Conservation (phyloP, 2,113 vertebrate species). For the Cottus gobio region DNA sequence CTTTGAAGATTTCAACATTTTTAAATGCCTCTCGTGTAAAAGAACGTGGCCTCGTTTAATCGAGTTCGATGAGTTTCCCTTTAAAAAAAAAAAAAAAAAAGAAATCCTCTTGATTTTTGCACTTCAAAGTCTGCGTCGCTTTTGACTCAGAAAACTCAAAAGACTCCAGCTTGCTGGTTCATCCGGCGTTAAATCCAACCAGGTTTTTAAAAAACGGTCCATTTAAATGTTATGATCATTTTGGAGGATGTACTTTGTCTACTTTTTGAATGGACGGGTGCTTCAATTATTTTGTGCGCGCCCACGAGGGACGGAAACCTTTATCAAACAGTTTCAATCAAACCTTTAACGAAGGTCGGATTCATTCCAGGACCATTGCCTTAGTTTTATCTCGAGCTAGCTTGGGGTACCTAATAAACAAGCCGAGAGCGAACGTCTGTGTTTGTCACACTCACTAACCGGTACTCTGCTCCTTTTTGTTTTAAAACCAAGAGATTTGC, state of each 20-base stretch:
- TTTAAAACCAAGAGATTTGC: background rate
- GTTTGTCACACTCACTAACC: background rate
- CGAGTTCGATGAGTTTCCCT: background rate
- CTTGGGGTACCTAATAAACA: background rate
- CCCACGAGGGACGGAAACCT: background rate
- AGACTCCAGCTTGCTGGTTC: background rate
- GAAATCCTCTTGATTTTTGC: slow-evolving; percentile 32
- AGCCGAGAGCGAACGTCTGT: background rate
- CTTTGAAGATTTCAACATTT: slow-evolving; percentile 7
- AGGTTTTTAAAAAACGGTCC: background rate
- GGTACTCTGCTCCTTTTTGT: slow-evolving; percentile 9
- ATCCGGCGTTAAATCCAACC: background rate
- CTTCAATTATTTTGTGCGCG: background rate
- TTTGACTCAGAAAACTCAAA: background rate
- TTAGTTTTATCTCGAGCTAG: background rate
- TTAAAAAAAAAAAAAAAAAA: background rate
- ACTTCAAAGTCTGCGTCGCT: slow-evolving; percentile 26
- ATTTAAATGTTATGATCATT: background rate
- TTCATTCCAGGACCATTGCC: background rate
- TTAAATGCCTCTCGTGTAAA: background rate
- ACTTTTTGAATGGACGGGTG: background rate
- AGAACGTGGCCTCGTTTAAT: slow-evolving; percentile 16
- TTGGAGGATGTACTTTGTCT: background rate
- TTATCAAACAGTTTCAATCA: background rate
- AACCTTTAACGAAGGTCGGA: background rate